Evolutionary conservation across 2,888 invertebrate species (phyloP), one percentile per base, ranked within the genome.

Genomic region (Pristionchus exspectatus): DNA sequence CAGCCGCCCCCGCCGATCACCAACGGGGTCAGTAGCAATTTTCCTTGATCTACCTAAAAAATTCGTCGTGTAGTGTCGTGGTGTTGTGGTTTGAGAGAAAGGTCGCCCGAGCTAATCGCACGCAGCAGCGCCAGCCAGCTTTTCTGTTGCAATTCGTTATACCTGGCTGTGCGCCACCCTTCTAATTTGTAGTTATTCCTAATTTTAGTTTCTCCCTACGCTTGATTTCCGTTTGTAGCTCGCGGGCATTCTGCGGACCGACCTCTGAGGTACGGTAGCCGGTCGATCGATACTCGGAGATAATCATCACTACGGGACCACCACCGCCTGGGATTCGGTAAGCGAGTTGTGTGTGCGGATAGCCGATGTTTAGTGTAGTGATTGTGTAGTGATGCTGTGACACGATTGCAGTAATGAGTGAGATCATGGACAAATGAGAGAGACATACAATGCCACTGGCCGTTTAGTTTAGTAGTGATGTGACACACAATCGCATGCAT

Each of bases 221-320:
- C 81, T 81, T 81, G 50, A 81, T 27, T 81, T 81, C 81, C 14
- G 81, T 81, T 38, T 81, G 50, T 81, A 81, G 81, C 81, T 81
- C 81, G 81, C 81, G 50, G 81, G 81, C 50, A n/a, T 81, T n/a
- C 81, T 81, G 50, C 81, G 81, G 12, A 81, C 54, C 81, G 81
- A 81, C 50, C 81, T 81, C 50, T 81, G 81, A 81, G 18, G 50
- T n/a, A 54, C 81, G 24, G 50, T 54, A 44, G 38, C 44, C 77
- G 77, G 2, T 27, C 81, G 81, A 81, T 81, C 81, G 81, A 50
- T 44, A 38, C 24, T 81, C 81, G 50, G 74, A 33, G 38, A n/a
- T 9, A 50, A 50, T 50, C 44, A 54, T 81, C 81, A 54, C 81
- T 81, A 81, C 81, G 81, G 81, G 81, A 81, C 50, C 50, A 50